Base-by-base conservation (phyloP, 1,140 invertebrate species). In the Chelonus insularis region DNA sequence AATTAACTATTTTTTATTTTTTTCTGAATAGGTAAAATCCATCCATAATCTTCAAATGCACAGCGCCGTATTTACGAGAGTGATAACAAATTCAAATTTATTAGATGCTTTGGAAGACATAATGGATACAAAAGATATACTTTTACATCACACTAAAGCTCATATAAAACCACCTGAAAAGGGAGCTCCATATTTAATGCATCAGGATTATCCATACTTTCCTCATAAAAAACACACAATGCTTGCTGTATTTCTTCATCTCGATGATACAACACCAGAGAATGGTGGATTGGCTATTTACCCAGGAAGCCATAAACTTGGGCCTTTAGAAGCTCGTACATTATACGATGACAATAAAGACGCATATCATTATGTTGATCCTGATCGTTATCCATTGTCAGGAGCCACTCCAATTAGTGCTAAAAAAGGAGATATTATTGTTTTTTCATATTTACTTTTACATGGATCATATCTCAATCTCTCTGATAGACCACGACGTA, bases 121-220 rank as follows among this genome's bases (percentile, higher is more conserved):
- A 0, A 84, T 87, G 82, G 82, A 73, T 0, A 86, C 85, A 0
- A 67, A 74, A 55, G 84, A 87, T 64, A 85, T 87, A 52, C 62
- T 85, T 3, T 72, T 88, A 1, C 86, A 88, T 68, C 86, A 88
- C 67, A 88, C 86, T 1, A 87, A 87, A 68, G 86, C 86, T 0
- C 86, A 88, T 55, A 71, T 82, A 2, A 88, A 88, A 62, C 86
- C 86, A 1, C 85, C 85, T 2, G 82, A 83, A 50, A 85, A 83
- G n/a, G 86, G 86, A 6, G 85, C 85, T 3, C 83, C 85, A 0
- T 88, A 86, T 66, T 80, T 86, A 1, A 87, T 87, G 84, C 86
- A 87, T 62, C 83, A 85, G 67, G 87, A 87, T 59, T 88, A 88
- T 66, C 86, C 82, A 32, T 87, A 88, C 63, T 88, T 88, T 67